These are phyloP conservation scores for Zophobas morio DNA, from an alignment of 1,140 invertebrate species.

Conservation along the genomic window DNA sequence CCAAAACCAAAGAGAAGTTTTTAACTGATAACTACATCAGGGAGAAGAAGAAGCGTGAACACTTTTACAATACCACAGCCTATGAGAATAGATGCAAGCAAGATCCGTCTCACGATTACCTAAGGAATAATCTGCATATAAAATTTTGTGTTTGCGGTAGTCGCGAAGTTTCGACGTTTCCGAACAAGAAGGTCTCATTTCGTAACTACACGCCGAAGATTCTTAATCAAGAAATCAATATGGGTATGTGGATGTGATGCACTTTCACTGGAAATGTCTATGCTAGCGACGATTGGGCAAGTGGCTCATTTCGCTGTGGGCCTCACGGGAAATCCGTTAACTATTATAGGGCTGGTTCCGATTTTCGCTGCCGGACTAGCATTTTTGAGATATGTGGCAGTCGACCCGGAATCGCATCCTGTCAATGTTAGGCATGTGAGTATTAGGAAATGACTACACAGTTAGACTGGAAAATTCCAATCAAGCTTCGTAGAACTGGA, in stretches of 20 bases:
- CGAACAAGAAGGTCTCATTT: conserved; percentile 69
- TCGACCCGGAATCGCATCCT: conserved; percentile 86
- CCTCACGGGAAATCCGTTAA: conserved; percentile 67
- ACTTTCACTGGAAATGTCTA: conserved; percentile 52
- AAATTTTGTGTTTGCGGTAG: conserved; percentile 74
- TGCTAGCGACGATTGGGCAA: conserved; percentile 56
- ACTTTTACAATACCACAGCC: conserved; percentile 70
- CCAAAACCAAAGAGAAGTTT: conserved; percentile 59
- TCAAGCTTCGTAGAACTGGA: background rate
- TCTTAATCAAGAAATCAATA: conserved; percentile 68
- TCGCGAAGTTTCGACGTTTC: conserved; percentile 58
- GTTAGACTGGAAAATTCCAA: conserved; percentile 2
- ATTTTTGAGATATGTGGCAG: conserved; percentile 84
- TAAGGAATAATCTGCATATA: conserved; percentile 73
- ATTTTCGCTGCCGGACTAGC: conserved; percentile 84
- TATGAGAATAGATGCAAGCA: conserved; percentile 69
- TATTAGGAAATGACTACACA: conserved; percentile 49
- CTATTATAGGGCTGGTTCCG: conserved; percentile 82
- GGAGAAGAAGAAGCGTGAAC: conserved; percentile 55
- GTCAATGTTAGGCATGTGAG: conserved; percentile 79
- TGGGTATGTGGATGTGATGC: conserved; percentile 66
- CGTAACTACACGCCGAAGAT: conserved; percentile 79
- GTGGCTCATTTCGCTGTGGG: conserved; percentile 59
- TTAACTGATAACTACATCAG: conserved; percentile 59
- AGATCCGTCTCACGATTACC: conserved; percentile 66